Base-by-base conservation (phyloP, 2,113 vertebrate species). In the Podarcis cretensis region DNA sequence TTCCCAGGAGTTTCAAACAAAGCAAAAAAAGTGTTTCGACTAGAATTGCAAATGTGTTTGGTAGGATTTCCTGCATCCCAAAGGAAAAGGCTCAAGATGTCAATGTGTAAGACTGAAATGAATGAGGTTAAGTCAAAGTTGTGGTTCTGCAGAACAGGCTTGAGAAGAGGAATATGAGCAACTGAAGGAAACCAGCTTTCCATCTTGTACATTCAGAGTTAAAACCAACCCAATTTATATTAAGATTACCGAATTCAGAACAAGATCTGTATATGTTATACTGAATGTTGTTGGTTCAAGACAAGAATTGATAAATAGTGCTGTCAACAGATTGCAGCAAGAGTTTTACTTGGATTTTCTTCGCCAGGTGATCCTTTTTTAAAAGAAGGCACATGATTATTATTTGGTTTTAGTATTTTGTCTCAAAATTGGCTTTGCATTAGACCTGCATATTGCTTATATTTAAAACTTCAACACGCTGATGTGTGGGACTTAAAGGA, bases 401-500 rank as follows among this genome's bases (percentile, higher is more conserved):
- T 14, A 43, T 65, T 80, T 73, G 83, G 8, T 85, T 86, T 66
- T 4, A 86, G 85, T 75, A 89, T 54, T 89, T 88, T 83, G 74
- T 90, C 20, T 77, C 77, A 94, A 92, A 87, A 90, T 73, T 87
- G 74, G 43, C 43, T 57, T 10, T 87, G 54, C 81, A 25, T 40
- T 89, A 84, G 48, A 84, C 18, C 75, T 92, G 30, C 40, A 87
- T 78, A 32, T 54, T 79, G 59, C 25, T 63, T 82, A 59, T 85
- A 86, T 88, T 89, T 92, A 89, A 94, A 32, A 89, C 37, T 30
- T 90, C 71, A 87, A n/a, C 23, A 78, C 35, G 81, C 14, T 83
- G 25, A 59, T 40, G 35, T 88, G 59, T 69, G 48, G 54, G 81
- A n/a, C 23, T 86, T 85, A 84, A 85, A 10, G 71, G 63, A 71